phyloP scores from a whole-genome alignment of 2,888 invertebrate species.

The Embidobia sp. region DNA sequence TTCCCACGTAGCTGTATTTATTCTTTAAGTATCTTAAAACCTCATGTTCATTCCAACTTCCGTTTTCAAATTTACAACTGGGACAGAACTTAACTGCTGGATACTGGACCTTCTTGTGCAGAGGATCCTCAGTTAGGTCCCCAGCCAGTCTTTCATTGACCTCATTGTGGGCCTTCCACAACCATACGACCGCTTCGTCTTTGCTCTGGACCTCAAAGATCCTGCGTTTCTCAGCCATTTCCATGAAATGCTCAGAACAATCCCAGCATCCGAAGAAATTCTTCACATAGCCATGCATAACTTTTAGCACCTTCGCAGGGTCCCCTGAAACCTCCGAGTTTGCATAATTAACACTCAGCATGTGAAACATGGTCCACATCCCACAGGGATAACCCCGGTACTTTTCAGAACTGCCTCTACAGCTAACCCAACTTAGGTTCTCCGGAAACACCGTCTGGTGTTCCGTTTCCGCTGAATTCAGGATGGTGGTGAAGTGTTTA shows the following conservation, averaged over 20 bases:
- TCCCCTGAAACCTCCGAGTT: slow-evolving; percentile 74
- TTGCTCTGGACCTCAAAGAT: slow-evolving; percentile 87
- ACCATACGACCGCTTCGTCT: slow-evolving; percentile 92
- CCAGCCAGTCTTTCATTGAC: slow-evolving; percentile 94
- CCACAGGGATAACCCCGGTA: slow-evolving; percentile 96
- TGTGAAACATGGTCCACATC: slow-evolving; percentile 97
- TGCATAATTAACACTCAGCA: slow-evolving; percentile 88
- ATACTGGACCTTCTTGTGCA: slow-evolving; percentile 94
- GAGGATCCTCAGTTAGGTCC: slow-evolving; percentile 94
- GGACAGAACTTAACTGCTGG: slow-evolving; percentile 88
- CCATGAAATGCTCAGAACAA: slow-evolving; percentile 94
- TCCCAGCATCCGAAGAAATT: slow-evolving; percentile 97
- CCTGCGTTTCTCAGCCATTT: slow-evolving; percentile 89
- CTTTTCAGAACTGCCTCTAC: slow-evolving; percentile 89
- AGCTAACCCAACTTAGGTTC: slow-evolving; percentile 87
- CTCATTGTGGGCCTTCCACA: slow-evolving; percentile 97
- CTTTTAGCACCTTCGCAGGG: slow-evolving; percentile 88
- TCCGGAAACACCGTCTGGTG: slow-evolving; percentile 84
- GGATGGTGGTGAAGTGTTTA: slow-evolving; percentile 83
- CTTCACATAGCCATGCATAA: slow-evolving; percentile 94
- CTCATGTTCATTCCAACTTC: slow-evolving; percentile 85
- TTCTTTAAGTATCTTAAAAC: slow-evolving; percentile 85
- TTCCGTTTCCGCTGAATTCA: slow-evolving; percentile 83
- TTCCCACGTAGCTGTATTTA: slow-evolving; percentile 81
- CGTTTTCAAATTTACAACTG: slow-evolving; percentile 84